A percentile compares a stretch with the other conserved stretches of the same genome.
phyloP scores from a whole-genome alignment of 2,113 vertebrate species.

The Pongo abelii region DNA sequence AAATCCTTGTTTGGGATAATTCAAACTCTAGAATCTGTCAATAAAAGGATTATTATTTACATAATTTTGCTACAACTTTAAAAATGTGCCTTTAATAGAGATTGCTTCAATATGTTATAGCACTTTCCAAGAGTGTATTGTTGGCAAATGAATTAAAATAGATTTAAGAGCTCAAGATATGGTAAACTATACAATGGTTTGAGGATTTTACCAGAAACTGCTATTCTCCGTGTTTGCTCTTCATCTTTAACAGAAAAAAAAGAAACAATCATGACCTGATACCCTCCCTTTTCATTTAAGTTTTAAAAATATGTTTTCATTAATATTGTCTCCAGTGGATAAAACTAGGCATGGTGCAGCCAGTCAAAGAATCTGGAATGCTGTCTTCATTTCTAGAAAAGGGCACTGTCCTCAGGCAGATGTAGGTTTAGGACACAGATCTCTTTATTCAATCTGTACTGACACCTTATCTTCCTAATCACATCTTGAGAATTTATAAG shows the following conservation, averaged over 20 bases:
- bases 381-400: neutral
- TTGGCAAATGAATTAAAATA: neutral
- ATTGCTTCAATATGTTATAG: neutral
- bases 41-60: neutral
- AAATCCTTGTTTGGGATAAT: neutral
- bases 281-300: neutral
- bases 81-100: constrained; percentile 4
- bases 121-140: neutral
- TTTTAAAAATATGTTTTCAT: neutral
- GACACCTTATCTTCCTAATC: neutral
- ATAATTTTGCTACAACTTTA: neutral
- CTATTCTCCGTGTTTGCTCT: neutral
- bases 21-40: neutral
- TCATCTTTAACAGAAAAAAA: neutral
- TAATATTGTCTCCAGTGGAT: neutral
- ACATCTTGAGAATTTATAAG: neutral
- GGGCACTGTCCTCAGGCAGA: neutral
- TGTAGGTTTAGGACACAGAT: neutral
- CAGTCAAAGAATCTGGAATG: neutral
- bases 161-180: neutral
- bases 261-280: neutral
- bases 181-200: neutral
- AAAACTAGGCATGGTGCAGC: neutral
- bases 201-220: neutral
- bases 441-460: neutral